phyloP scores from a whole-genome alignment of 2,797 vertebrate species.

The Lutjanus argentimaculatus region DNA sequence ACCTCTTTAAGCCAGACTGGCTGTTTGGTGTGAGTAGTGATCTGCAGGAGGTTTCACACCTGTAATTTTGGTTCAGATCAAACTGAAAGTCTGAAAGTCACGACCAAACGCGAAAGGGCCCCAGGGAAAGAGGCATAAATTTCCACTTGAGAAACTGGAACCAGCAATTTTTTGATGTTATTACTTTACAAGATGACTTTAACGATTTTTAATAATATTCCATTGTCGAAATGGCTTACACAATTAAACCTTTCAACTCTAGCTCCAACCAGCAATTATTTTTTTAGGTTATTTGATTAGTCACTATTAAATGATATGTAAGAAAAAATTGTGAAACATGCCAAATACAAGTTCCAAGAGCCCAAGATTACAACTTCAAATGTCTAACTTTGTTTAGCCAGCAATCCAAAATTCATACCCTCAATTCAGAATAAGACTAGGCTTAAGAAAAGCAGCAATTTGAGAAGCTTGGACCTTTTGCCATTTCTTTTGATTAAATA shows the following conservation, averaged over 20 bases:
- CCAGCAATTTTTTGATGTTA: no score
- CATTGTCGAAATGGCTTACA: neutral
- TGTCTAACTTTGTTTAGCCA: neutral
- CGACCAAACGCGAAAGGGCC: no score
- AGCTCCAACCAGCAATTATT: no score
- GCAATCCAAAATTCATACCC: neutral
- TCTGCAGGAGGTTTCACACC: no score
- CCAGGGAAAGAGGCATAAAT: neutral
- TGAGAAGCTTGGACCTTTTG: neutral
- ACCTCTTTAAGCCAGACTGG: no score
- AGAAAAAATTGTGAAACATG: neutral
- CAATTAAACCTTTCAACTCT: no score
- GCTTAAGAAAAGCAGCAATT: neutral
- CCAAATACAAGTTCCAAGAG: neutral
- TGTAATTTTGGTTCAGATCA: no score
- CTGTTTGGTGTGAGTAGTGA: no score
- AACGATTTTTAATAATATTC: neutral
- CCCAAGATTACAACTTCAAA: neutral
- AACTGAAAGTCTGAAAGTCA: no score
- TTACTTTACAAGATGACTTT: no score
- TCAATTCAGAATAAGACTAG: neutral
- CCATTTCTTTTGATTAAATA: neutral
- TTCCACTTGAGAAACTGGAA: neutral
- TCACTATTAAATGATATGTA: neutral
- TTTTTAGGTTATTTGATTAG: neutral